phyloP scores from a whole-genome alignment of 1,140 invertebrate genomes.

The Gerris buenoi region DNA sequence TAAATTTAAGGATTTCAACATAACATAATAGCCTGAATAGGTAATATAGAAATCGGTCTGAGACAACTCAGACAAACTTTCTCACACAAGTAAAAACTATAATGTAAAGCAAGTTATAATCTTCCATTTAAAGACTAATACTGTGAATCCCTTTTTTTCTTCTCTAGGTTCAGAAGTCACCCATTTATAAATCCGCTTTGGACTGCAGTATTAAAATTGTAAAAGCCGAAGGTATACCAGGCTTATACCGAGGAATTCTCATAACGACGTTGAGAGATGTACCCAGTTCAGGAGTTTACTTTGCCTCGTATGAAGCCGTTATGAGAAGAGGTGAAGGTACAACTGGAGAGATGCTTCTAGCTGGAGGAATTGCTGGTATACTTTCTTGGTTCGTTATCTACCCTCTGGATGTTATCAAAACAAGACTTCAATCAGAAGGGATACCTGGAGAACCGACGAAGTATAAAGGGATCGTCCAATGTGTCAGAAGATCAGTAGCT shows the following conservation, averaged over 20 bases:
- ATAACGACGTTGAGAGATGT: constrained; percentile 60
- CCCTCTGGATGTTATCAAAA: constrained; percentile 80
- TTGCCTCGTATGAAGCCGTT: constrained; percentile 57
- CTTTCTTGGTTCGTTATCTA: constrained; percentile 73
- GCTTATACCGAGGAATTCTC: constrained; percentile 55
- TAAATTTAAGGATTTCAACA: no score
- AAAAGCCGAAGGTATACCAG: constrained; percentile 42
- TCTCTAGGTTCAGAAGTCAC: background rate
- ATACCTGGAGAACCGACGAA: constrained; percentile 30
- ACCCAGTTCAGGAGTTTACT: constrained; percentile 54
- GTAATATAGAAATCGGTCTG: no score
- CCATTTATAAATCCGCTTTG: constrained; percentile 35
- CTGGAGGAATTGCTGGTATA: constrained; percentile 66
- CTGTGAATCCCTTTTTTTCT: no score
- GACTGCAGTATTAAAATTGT: constrained; percentile 50
- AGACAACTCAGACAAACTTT: no score
- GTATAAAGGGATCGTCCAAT: constrained; percentile 55
- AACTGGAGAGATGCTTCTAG: constrained; percentile 46
- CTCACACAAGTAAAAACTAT: no score
- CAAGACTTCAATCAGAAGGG: constrained; percentile 64
- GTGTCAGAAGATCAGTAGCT: constrained; percentile 47
- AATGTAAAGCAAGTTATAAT: no score
- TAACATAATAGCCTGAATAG: no score
- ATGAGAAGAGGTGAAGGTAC: constrained; percentile 29
- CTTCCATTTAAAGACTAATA: no score